Base-by-base conservation (phyloP, 2,888 invertebrate species). In the Heliconius sara region DNA sequence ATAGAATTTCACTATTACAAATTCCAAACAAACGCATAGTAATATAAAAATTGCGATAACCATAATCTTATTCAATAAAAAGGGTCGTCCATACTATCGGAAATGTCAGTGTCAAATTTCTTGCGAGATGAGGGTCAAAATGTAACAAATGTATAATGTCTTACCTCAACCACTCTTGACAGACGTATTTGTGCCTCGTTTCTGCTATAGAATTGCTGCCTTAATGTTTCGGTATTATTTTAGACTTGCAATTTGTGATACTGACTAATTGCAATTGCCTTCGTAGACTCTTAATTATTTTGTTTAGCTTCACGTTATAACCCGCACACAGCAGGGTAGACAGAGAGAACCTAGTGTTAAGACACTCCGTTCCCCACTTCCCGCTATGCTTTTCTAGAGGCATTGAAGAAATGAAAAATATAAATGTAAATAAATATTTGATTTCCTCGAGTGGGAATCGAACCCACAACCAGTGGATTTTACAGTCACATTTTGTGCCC, bases 21-120 rank as follows among this genome's bases (percentile, higher is more conserved):
- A 71, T 71, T 27, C 34, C 22, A 67, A 30, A 67, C 22, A 67
- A 39, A 63, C 34, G 63, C 1, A 39, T 25, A 74, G 60, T 34
- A 74, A 74, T 34, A 73, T n/a, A 74, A 63, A 63, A 75, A 65
- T 25, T 65, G 27, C 74, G 63, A 65, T 39, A 75, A 63, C 65
- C 25, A 65, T 75, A 76, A 60, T 76, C 68, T 67, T 39, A 68
- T 76, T 76, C 57, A 76, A 76, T 68, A 76, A 57, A 68, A 68
- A 76, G 27, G 65, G 74, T 68, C 68, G n/a, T 67, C 68, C 16
- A 67, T 68, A 34, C 34, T 67, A 76, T 76, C 76, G 76, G 52
- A 76, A 68, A 76, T 57, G 76, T 76, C 76, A 57, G 76, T 43
- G 74, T 75, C 76, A 76, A 76, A 67, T 76, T 57, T 76, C 74